A percentile compares a stretch with the other conserved stretches of the same genome.
Conservation (phyloP, 2,888 invertebrate species). For the Meteorus colon region DNA sequence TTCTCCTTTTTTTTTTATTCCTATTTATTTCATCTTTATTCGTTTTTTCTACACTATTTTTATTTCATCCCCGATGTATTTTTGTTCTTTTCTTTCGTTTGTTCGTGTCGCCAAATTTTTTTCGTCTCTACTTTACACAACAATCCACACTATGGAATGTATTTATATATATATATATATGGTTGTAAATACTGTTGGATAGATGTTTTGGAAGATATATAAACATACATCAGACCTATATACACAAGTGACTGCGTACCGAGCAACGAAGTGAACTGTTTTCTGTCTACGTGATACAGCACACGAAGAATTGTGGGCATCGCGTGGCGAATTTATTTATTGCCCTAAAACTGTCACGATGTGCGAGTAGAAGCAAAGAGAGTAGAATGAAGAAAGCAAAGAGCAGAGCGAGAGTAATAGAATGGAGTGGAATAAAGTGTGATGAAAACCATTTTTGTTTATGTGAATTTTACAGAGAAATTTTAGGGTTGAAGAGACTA, state of each 20-base stretch:
- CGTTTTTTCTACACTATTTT: constrained; percentile 15
- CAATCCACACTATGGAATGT: constrained; percentile 20
- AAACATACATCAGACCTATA: constrained; percentile 18
- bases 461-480: neutral
- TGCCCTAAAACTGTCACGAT: constrained; percentile 47
- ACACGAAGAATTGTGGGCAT: constrained; percentile 64
- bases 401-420: neutral
- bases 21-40: constrained; percentile 13
- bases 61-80: neutral
- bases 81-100: constrained; percentile 4
- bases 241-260: constrained; percentile 7
- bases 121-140: constrained; percentile 13
- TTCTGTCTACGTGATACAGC: constrained; percentile 36
- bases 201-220: constrained; percentile 14
- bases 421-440: constrained; percentile 27
- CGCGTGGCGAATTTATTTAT: constrained; percentile 69
- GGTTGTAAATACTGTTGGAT: constrained; percentile 15
- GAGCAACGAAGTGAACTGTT: constrained; percentile 38
- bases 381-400: neutral
- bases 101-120: constrained; percentile 39
- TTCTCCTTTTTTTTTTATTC: neutral
- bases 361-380: neutral
- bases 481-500: too few species aligned
- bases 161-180: neutral
- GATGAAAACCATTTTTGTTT: constrained; percentile 24